Percentiles rank a stretch among this genome's conserved stretches.
phyloP scores from a whole-genome alignment of 2,797 vertebrate genomes.

The Rhyacichthys aspro region DNA sequence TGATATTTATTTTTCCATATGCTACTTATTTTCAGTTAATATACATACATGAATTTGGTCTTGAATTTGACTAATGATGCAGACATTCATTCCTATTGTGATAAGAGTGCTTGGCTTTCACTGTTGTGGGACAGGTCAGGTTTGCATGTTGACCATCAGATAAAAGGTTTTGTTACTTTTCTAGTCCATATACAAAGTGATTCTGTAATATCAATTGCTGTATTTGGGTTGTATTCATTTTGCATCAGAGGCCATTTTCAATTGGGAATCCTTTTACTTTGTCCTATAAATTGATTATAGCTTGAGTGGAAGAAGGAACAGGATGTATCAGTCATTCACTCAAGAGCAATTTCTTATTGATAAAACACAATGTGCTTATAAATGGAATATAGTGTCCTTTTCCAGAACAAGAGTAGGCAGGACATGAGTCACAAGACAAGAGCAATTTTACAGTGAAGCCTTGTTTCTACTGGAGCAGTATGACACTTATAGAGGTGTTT shows the following conservation, averaged over 20 bases:
- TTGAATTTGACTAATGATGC: too few relatives aligned
- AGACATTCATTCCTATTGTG: too few relatives aligned
- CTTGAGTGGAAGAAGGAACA: not conserved
- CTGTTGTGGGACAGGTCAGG: too few relatives aligned
- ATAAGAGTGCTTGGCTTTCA: too few relatives aligned
- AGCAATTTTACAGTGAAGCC: slow-evolving; percentile 7
- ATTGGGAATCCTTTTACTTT: not conserved
- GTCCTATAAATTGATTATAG: not conserved
- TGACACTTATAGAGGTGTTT: too few relatives aligned
- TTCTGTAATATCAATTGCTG: too few relatives aligned
- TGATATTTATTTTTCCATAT: too few relatives aligned
- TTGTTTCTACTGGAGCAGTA: not conserved
- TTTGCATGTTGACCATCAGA: too few relatives aligned
- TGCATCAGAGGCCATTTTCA: not conserved
- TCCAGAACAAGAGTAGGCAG: slow-evolving; percentile 1
- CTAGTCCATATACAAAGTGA: too few relatives aligned
- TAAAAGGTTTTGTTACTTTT: too few relatives aligned
- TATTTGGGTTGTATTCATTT: not conserved
- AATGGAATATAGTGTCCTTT: not conserved
- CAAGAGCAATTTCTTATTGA: not conserved
- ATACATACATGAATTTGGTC: too few relatives aligned
- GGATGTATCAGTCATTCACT: not conserved
- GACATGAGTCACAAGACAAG: slow-evolving; percentile 22
- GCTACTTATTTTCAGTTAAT: too few relatives aligned
- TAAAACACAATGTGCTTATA: not conserved